A percentile compares a stretch with the other conserved stretches of the same genome.
Conservation (phyloP, 2,113 vertebrate genomes). For the Gallinago paraguaiae region DNA sequence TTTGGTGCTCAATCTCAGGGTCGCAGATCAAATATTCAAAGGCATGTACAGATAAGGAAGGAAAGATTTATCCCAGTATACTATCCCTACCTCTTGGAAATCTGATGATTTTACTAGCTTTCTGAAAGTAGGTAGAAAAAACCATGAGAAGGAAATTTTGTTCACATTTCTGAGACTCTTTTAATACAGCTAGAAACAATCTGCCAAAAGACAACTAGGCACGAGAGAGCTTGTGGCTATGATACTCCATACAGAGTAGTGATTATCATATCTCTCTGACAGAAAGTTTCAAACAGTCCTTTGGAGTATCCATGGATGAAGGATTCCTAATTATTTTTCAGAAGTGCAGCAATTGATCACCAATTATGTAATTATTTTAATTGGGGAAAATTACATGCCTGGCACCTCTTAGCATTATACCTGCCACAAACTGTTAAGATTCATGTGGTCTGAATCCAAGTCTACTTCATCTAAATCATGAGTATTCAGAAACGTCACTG, state of each 20-base stretch:
- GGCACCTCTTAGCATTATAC: neutral
- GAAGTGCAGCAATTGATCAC: neutral
- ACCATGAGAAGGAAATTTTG: neutral
- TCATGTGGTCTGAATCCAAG: neutral
- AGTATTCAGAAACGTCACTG: neutral
- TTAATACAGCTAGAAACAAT: neutral
- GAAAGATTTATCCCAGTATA: neutral
- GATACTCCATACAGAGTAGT: neutral
- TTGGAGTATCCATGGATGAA: neutral
- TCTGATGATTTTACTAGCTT: neutral
- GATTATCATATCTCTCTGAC: neutral
- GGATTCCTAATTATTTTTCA: conserved; percentile 19
- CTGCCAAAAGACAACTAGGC: neutral
- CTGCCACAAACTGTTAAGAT: neutral
- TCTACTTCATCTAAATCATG: neutral
- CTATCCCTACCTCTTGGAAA: neutral
- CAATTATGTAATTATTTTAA: conserved; percentile 53
- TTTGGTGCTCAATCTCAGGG: neutral
- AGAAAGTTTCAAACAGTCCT: neutral
- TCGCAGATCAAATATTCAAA: neutral
- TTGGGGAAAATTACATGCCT: neutral
- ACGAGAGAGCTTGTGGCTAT: neutral
- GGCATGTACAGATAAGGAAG: neutral
- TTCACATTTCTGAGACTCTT: neutral
- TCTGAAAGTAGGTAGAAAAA: neutral